These are phyloP conservation scores for Tetramorium alpestre DNA, from an alignment of 1,140 invertebrate species.

Conservation along the genomic window DNA sequence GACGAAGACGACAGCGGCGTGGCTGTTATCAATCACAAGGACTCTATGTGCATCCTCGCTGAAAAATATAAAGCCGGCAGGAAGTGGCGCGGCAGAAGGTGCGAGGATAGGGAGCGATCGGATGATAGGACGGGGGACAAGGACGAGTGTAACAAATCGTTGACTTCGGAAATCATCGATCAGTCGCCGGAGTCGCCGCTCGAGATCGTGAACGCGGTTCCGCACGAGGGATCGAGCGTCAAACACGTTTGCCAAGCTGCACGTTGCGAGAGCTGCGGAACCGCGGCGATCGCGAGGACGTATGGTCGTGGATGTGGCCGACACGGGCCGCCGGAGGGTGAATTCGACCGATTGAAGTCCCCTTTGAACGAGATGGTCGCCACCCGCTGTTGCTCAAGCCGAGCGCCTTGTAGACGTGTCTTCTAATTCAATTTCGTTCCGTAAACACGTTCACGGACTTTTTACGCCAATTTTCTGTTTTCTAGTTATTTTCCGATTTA, in stretches of 20 bases:
- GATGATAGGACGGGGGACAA: constrained; percentile 26
- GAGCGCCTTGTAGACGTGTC: constrained; percentile 58
- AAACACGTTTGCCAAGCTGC: constrained; percentile 15
- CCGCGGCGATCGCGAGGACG: constrained; percentile 33
- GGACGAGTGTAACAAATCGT: constrained; percentile 55
- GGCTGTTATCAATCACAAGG: constrained; percentile 74
- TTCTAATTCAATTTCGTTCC: constrained; percentile 51
- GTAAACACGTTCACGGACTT: not conserved
- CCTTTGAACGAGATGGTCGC: constrained; percentile 51
- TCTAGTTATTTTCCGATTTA: constrained; percentile 22
- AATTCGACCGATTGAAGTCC: constrained; percentile 46
- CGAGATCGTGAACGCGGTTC: constrained; percentile 39
- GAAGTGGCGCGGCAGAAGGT: constrained; percentile 36
- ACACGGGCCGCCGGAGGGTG: constrained; percentile 33
- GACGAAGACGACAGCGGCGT: constrained; percentile 56
- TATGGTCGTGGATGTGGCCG: constrained; percentile 22
- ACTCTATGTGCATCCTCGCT: constrained; percentile 77
- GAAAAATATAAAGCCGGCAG: constrained; percentile 75
- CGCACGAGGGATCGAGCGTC: constrained; percentile 14
- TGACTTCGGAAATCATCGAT: constrained; percentile 45
- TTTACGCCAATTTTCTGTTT: constrained; percentile 44
- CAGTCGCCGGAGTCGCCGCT: constrained; percentile 33
- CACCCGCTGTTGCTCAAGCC: constrained; percentile 45
- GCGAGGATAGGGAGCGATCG: not conserved
- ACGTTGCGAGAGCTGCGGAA: constrained; percentile 42